phyloP scores from a whole-genome alignment of 2,797 vertebrate species.

The Iguana delicatissima region DNA sequence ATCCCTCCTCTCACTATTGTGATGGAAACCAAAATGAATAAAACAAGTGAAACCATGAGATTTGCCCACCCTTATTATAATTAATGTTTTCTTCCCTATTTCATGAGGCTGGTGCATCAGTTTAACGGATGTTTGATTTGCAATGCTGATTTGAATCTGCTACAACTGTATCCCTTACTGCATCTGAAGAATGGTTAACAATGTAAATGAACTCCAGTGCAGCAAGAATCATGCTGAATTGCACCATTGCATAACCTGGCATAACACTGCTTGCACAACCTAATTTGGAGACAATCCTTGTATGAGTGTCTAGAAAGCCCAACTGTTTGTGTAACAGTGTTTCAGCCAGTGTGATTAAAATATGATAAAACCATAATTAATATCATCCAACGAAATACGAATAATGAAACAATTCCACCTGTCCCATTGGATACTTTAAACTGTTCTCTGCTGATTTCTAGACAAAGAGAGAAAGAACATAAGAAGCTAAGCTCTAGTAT shows the following conservation, averaged over 20 bases:
- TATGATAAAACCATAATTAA: no score
- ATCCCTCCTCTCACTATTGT: no score
- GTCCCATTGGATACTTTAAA: not conserved
- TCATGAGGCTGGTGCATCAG: not conserved
- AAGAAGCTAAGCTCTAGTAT: slow-evolving; percentile 1
- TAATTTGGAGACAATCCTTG: no score
- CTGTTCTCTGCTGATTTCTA: not conserved
- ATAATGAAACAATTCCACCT: slow-evolving; percentile 7
- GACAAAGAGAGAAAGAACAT: not conserved
- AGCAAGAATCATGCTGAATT: no score
- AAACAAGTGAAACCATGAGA: not conserved
- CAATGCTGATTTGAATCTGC: not conserved
- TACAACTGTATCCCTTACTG: not conserved
- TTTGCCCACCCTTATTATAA: not conserved
- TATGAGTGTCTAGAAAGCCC: no score
- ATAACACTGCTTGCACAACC: no score
- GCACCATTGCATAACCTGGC: no score
- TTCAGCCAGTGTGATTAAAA: no score
- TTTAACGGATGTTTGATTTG: not conserved
- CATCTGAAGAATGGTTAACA: not conserved
- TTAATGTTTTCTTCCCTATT: not conserved
- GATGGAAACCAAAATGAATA: no score
- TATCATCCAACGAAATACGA: not conserved
- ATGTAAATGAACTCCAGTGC: not conserved
- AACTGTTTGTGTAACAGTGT: no score